phyloP scores from a whole-genome alignment of 1,140 invertebrate genomes.

The Drosophila guanche region DNA sequence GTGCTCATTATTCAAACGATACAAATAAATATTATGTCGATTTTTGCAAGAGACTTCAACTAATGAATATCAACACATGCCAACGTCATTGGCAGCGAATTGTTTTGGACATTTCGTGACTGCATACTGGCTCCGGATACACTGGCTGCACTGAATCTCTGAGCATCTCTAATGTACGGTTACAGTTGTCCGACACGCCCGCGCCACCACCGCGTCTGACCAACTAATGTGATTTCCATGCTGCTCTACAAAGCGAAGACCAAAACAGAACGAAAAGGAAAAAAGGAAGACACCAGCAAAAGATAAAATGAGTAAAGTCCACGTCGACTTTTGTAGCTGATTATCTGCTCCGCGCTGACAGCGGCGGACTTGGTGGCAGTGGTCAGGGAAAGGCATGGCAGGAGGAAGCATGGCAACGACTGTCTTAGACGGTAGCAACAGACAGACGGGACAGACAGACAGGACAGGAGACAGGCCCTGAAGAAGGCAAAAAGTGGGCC shows the following conservation, averaged over 20 bases:
- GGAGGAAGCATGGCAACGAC: constrained; percentile 7
- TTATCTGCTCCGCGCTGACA: constrained; percentile 70
- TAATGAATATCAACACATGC: no score
- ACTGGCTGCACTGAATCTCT: no score
- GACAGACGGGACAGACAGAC: not conserved
- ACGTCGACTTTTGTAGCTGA: constrained; percentile 57
- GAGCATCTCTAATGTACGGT: no score
- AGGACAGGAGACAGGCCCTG: not conserved
- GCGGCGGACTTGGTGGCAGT: constrained; percentile 42
- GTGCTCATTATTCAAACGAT: no score
- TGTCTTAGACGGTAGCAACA: not conserved
- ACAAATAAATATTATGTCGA: no score
- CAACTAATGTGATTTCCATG: constrained; percentile 57
- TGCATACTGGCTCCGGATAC: no score
- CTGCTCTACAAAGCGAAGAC: constrained; percentile 13
- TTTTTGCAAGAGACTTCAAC: no score
- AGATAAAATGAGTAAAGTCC: constrained; percentile 50
- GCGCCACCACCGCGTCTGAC: not conserved
- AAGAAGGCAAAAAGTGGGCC: constrained; percentile 9
- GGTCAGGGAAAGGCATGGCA: not conserved
- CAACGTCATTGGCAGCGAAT: no score
- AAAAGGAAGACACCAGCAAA: constrained; percentile 19
- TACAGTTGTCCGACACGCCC: constrained; percentile 18
- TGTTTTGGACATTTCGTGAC: no score
- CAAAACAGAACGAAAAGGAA: constrained; percentile 1